phyloP scores from a whole-genome alignment of 2,888 invertebrate species.

The Beris chalybata region DNA sequence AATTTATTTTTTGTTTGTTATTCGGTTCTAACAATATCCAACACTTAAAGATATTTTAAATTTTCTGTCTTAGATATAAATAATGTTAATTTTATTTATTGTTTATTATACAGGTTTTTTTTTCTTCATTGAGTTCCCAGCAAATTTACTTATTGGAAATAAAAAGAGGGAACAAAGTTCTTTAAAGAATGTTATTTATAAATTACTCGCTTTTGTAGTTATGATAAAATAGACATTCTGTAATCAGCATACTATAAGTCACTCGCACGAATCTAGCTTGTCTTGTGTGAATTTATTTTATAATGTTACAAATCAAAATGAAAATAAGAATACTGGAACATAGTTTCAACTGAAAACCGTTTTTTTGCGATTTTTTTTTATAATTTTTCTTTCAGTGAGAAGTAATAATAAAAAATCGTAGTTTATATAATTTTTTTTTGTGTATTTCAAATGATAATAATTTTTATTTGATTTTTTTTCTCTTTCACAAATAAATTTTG shows the following conservation, averaged over 20 bases:
- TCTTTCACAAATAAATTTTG: conserved; percentile 24
- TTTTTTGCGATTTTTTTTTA: conserved; percentile 8
- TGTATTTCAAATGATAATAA: conserved; percentile 1
- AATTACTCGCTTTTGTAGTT: background rate
- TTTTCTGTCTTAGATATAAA: conserved; percentile 27
- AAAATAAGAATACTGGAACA: conserved; percentile 11
- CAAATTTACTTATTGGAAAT: conserved; percentile 2
- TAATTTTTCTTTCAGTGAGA: conserved; percentile 2
- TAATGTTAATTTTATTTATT: conserved; percentile 6
- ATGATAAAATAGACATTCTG: conserved; percentile 23
- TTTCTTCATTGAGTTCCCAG: conserved; percentile 22
- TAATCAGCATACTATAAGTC: conserved; percentile 28
- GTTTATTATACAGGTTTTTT: conserved; percentile 14
- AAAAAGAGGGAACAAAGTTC: background rate
- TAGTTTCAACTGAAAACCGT: conserved; percentile 16
- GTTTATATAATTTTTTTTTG: background rate
- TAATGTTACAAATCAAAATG: background rate
- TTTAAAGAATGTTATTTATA: background rate
- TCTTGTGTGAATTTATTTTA: conserved; percentile 18
- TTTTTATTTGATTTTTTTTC: conserved; percentile 1
- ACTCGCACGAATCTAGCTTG: conserved; percentile 26
- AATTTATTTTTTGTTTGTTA: background rate
- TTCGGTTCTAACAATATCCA: conserved; percentile 25
- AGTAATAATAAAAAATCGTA: conserved; percentile 5
- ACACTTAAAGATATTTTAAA: conserved; percentile 27